phyloP scores from a whole-genome alignment of 2,113 vertebrate genomes.

The Forbesichthys papilliferus region DNA sequence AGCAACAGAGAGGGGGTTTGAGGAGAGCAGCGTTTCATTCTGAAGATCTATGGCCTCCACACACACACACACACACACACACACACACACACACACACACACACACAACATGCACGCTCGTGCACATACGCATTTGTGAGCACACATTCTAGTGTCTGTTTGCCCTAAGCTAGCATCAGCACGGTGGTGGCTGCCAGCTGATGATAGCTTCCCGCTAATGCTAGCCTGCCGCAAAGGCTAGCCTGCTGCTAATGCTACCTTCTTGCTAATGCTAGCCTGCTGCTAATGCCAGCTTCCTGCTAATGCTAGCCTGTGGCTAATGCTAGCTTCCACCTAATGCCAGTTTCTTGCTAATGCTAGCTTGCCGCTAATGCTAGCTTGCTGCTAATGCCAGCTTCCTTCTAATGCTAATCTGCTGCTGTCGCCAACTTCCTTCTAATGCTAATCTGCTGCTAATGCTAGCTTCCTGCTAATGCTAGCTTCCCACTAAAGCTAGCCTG shows the following conservation, averaged over 20 bases:
- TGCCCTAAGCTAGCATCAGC: slow-evolving; percentile 10
- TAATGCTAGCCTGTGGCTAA: no score
- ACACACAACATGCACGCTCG: not conserved
- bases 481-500: no score
- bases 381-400: not conserved
- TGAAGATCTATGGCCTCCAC: slow-evolving; percentile 40
- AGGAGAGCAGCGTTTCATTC: slow-evolving; percentile 48
- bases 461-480: no score
- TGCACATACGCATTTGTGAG: slow-evolving; percentile 1
- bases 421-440: slow-evolving; percentile 30
- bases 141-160: slow-evolving; percentile 37
- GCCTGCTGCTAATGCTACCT: no score
- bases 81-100: slow-evolving; percentile 6
- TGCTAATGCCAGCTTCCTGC: no score
- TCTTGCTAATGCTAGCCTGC: no score
- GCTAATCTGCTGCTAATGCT: no score
- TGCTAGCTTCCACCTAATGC: not conserved
- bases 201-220: not conserved
- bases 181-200: no score
- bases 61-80: not conserved
- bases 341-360: no score
- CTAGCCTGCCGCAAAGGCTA: not conserved
- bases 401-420: not conserved
- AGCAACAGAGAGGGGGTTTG: slow-evolving; percentile 19
- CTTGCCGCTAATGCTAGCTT: no score